Evolutionary conservation across 2,888 invertebrate species (phyloP).

Genomic region (Amblyjoppa proteus): DNA sequence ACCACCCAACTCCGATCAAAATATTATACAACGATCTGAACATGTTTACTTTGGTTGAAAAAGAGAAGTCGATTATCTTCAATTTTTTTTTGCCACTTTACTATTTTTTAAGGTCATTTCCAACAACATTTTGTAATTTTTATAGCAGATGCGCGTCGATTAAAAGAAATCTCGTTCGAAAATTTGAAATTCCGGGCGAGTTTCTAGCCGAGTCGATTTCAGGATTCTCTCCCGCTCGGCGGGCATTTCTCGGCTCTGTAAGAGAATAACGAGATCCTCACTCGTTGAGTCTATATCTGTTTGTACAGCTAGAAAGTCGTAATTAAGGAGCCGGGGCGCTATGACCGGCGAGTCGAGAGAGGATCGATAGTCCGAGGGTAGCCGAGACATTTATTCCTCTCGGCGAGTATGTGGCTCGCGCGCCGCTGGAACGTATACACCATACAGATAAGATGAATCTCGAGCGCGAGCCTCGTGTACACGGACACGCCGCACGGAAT

Average conservation of each 20-base stretch:
- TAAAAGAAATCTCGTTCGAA: neutral
- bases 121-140: neutral
- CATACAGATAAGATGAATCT: conserved; percentile 76
- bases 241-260: conserved; percentile 14
- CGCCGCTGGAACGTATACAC: conserved; percentile 15
- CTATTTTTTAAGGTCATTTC: neutral
- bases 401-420: conserved; percentile 58
- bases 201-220: conserved; percentile 25
- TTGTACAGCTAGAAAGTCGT: conserved; percentile 50
- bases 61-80: no score
- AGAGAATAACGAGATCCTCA: conserved; percentile 55
- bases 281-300: conserved; percentile 33
- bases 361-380: conserved; percentile 62
- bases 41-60: no score
- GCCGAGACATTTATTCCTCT: conserved; percentile 58
- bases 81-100: no score
- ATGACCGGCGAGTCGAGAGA: conserved; percentile 46
- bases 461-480: conserved; percentile 44
- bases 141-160: neutral
- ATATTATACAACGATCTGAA: no score
- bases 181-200: conserved; percentile 39
- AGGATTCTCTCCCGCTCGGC: neutral
- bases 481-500: conserved; percentile 63
- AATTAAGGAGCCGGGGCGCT: conserved; percentile 56
- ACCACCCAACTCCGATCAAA: no score